Evolutionary conservation across 2,113 vertebrate species (phyloP).

Genomic region (Nanorana parkeri): DNA sequence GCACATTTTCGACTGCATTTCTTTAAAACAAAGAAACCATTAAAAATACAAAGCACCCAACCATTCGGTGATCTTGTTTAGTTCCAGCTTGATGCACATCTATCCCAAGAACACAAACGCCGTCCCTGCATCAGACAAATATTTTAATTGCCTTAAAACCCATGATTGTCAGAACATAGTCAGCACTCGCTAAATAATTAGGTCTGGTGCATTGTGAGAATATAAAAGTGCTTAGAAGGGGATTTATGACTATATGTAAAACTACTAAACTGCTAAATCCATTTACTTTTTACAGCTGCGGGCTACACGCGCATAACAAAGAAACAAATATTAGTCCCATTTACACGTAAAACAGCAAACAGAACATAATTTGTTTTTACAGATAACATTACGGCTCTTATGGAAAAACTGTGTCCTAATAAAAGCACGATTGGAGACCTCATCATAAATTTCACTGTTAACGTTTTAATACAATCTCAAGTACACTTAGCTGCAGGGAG

Average conservation of each 20-base stretch:
- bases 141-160: not conserved
- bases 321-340: constrained; percentile 29
- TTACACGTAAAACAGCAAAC: constrained; percentile 9
- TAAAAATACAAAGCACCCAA: not conserved
- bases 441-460: not conserved
- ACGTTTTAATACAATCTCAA: constrained; percentile 3
- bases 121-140: not conserved
- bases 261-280: constrained; percentile 30
- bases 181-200: constrained; percentile 21
- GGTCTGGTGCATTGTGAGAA: constrained; percentile 8
- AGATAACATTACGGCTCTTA: not conserved
- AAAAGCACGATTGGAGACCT: not conserved
- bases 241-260: constrained; percentile 16
- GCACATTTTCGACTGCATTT: too few species aligned
- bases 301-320: not conserved
- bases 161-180: not conserved
- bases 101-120: too few species aligned
- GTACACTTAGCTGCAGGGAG: too few species aligned
- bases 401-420: not conserved
- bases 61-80: not conserved
- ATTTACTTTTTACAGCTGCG: constrained; percentile 19
- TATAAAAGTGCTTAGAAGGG: constrained; percentile 30
- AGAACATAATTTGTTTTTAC: constrained; percentile 15
- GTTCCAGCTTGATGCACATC: not conserved
- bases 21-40: too few species aligned